These are phyloP conservation scores for Plagodis pulveraria DNA, from an alignment of 2,888 invertebrate species.

Conservation along the genomic window DNA sequence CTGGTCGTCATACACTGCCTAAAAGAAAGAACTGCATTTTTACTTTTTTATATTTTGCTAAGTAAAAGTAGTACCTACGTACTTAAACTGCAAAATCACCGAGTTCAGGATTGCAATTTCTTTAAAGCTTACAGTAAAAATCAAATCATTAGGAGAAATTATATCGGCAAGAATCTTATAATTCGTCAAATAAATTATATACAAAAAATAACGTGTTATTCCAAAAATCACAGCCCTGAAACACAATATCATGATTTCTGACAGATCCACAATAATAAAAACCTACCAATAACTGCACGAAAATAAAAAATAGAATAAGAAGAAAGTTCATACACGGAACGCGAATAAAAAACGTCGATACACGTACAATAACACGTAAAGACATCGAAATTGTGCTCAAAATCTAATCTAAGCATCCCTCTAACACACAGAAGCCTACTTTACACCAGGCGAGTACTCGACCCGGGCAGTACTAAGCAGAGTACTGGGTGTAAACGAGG, in stretches of 20 bases:
- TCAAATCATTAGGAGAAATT: background rate
- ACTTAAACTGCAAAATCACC: too few species aligned
- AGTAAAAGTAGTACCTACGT: too few species aligned
- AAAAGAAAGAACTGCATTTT: too few species aligned
- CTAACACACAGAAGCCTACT: constrained; percentile 23
- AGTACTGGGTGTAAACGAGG: constrained; percentile 20
- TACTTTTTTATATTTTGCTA: too few species aligned
- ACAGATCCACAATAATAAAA: constrained; percentile 15
- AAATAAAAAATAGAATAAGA: constrained; percentile 4
- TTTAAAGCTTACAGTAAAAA: background rate
- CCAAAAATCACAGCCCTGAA: constrained; percentile 30
- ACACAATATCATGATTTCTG: constrained; percentile 12
- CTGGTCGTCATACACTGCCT: too few species aligned
- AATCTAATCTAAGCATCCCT: constrained; percentile 35
- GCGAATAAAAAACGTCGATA: constrained; percentile 24
- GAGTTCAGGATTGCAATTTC: too few species aligned
- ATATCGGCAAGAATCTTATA: background rate
- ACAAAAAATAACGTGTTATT: constrained; percentile 2
- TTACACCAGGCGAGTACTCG: constrained; percentile 16
- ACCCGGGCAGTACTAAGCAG: constrained; percentile 1
- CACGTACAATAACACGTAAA: constrained; percentile 49
- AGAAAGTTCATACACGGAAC: constrained; percentile 7
- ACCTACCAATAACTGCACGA: constrained; percentile 6
- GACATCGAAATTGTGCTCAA: constrained; percentile 52
- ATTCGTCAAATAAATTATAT: background rate